Evolutionary conservation across 2,113 vertebrate genomes (phyloP).

Genomic region (Aptenodytes forsteri): DNA sequence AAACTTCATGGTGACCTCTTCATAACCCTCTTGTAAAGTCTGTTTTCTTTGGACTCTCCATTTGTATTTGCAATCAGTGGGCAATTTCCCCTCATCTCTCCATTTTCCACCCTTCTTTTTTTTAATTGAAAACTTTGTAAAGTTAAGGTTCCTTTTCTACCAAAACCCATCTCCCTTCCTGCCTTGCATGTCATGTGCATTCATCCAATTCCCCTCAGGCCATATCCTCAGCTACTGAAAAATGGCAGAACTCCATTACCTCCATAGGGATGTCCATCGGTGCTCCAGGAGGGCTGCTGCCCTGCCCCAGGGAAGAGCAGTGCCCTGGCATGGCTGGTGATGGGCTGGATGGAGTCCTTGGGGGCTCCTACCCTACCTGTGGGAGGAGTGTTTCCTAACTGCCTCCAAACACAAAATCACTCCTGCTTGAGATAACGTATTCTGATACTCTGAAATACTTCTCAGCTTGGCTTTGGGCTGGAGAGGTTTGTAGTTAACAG

Average conservation of each 20-base stretch:
- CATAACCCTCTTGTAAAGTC: not conserved
- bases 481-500: not conserved
- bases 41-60: not conserved
- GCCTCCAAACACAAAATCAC: not conserved
- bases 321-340: not conserved
- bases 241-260: not conserved
- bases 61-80: not conserved
- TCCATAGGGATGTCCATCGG: rapidly evolving
- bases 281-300: not conserved
- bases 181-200: not conserved
- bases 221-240: not conserved
- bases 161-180: not conserved
- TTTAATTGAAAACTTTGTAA: not conserved
- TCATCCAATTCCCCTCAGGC: not conserved
- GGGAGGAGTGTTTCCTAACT: not conserved
- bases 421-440: not conserved
- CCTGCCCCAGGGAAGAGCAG: not conserved
- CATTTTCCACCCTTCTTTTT: not conserved
- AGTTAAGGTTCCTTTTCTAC: not conserved
- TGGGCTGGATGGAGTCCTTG: not conserved
- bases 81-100: constrained; percentile 44
- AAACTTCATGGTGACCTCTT: not conserved
- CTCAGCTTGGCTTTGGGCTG: not conserved
- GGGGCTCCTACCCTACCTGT: not conserved
- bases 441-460: not conserved